Percentiles rank a stretch among this genome's conserved stretches.
phyloP scores from a whole-genome alignment of 2,113 vertebrate species.

The Brachionichthys hirsutus region DNA sequence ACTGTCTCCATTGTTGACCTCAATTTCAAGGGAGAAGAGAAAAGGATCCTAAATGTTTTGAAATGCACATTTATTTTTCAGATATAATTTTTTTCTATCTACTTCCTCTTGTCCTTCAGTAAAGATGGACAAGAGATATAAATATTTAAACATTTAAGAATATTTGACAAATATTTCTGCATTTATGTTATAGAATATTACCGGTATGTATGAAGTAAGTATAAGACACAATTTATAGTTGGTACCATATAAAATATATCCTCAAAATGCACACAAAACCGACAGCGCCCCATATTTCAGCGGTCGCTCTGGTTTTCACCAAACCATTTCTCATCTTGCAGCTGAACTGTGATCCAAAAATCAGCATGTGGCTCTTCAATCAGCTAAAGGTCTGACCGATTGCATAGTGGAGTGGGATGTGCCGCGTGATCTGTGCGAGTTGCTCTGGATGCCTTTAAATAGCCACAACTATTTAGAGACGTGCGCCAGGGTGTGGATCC shows the following conservation, averaged over 20 bases:
- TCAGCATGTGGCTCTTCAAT: slow-evolving; percentile 39
- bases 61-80: neutral
- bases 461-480: neutral
- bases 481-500: neutral
- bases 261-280: neutral
- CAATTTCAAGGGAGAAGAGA: slow-evolving; percentile 15
- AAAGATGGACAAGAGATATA: too few species aligned
- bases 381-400: slow-evolving; percentile 1
- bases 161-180: too few species aligned
- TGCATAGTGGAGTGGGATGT: neutral
- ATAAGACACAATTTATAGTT: too few species aligned
- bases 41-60: neutral
- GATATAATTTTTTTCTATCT: neutral
- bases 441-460: slow-evolving; percentile 8
- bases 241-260: too few species aligned
- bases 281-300: neutral
- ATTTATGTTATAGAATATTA: too few species aligned
- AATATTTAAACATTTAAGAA: too few species aligned
- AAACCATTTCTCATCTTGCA: slow-evolving; percentile 1
- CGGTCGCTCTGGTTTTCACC: neutral
- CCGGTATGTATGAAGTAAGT: too few species aligned
- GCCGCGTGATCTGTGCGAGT: slow-evolving; percentile 8
- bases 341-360: neutral
- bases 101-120: neutral
- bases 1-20: slow-evolving; percentile 4